phyloP scores from a whole-genome alignment of 2,888 invertebrate species.

The Hypolimnas misippus region DNA sequence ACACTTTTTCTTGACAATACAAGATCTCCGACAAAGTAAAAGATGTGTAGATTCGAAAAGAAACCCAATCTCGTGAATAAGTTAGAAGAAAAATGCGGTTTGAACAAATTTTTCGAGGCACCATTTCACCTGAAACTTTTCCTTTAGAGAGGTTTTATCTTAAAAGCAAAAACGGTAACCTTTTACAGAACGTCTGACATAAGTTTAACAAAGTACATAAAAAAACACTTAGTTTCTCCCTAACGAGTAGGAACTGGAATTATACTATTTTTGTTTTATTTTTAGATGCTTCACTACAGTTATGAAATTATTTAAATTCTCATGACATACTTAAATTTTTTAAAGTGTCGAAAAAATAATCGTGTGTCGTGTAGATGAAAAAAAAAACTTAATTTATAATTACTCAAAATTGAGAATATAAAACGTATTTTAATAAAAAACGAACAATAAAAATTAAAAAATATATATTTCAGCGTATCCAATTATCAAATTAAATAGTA shows the following conservation, averaged over 20 bases:
- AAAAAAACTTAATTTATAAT: too few species aligned
- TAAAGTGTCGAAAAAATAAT: too few species aligned
- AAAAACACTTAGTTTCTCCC: slow-evolving; percentile 29
- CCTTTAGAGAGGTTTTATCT: slow-evolving; percentile 40
- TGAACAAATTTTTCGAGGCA: slow-evolving; percentile 37
- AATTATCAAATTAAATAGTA: slow-evolving; percentile 18
- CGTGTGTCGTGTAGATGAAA: too few species aligned
- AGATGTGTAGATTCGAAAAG: slow-evolving; percentile 29
- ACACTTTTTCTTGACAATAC: slow-evolving; percentile 13
- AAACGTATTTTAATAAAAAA: too few species aligned
- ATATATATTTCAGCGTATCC: background rate
- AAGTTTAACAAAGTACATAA: slow-evolving; percentile 34
- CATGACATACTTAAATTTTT: background rate
- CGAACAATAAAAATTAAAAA: too few species aligned
- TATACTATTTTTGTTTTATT: slow-evolving; percentile 8
- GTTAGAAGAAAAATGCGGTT: slow-evolving; percentile 37
- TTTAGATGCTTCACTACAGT: background rate
- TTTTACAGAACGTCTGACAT: slow-evolving; percentile 33
- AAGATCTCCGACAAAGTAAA: slow-evolving; percentile 25
- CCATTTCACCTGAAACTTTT: slow-evolving; percentile 41
- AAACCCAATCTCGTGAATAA: slow-evolving; percentile 37
- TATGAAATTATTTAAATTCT: background rate
- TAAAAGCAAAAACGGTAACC: slow-evolving; percentile 42
- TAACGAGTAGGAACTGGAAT: background rate
- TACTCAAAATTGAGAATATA: too few species aligned